A percentile compares a stretch with the other conserved stretches of the same genome.
Conservation (phyloP, 2,113 vertebrate genomes). For the Ornithorhynchus anatinus region DNA sequence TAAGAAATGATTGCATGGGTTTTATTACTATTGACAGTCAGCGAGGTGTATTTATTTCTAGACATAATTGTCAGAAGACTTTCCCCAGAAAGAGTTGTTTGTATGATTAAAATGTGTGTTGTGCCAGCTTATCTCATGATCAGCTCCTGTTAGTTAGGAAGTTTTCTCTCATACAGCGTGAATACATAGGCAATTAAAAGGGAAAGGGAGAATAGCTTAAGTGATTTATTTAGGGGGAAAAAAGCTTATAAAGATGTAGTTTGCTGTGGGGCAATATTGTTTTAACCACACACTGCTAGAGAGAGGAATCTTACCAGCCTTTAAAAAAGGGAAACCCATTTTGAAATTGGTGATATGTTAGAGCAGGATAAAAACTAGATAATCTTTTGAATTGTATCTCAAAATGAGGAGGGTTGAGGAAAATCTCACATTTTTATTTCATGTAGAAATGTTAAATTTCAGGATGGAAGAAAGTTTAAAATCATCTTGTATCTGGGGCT, state of each 20-base stretch:
- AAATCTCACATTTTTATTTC: constrained; percentile 2
- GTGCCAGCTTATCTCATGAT: constrained; percentile 55
- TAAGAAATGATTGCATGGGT: constrained; percentile 55
- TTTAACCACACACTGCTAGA: neutral
- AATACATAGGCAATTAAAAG: constrained; percentile 37
- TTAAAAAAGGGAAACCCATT: neutral
- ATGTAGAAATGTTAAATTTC: neutral
- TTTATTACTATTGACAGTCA: constrained; percentile 63
- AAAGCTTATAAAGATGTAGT: constrained; percentile 17
- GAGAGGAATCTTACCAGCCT: neutral
- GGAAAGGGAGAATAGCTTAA: constrained; percentile 7
- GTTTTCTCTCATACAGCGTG: neutral
- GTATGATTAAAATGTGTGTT: constrained; percentile 48
- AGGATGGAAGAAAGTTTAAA: neutral
- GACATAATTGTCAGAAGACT: constrained; percentile 62
- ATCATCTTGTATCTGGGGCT: neutral
- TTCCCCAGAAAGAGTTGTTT: constrained; percentile 59
- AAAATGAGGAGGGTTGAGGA: neutral
- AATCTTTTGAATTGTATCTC: neutral
- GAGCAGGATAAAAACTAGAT: neutral
- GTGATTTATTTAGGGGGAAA: constrained; percentile 18
- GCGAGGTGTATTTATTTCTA: constrained; percentile 61
- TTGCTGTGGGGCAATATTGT: neutral
- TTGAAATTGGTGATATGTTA: neutral
- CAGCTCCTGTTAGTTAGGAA: constrained; percentile 13